Conservation (phyloP, 2,888 invertebrate genomes). For the Plagodis dolabraria region DNA sequence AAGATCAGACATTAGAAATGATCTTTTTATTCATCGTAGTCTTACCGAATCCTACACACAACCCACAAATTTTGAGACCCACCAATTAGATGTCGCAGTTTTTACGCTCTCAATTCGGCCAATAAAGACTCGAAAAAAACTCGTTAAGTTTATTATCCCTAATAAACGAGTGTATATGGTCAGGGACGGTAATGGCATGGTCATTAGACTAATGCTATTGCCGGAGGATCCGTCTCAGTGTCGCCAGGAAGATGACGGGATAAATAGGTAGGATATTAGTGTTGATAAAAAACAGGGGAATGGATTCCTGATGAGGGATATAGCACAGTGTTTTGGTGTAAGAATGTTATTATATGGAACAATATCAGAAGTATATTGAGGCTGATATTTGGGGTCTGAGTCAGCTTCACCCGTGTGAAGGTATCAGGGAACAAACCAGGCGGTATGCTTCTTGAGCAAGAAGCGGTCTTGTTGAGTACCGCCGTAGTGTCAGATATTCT, state of each 20-base stretch:
- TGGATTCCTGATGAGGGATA: not conserved
- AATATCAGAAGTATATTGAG: not conserved
- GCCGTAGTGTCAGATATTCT: no score
- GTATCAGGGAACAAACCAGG: no score
- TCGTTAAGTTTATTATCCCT: conserved; percentile 75
- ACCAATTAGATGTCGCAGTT: conserved; percentile 64
- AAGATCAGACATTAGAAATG: no score
- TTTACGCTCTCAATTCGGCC: conserved; percentile 55
- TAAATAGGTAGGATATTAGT: conserved; percentile 30
- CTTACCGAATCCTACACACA: conserved; percentile 36
- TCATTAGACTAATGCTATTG: conserved; percentile 56
- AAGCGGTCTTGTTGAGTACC: no score
- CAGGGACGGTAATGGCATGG: conserved; percentile 60
- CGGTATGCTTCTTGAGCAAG: no score
- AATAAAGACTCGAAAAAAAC: conserved; percentile 61
- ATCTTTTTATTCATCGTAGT: no score
- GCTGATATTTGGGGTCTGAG: not conserved
- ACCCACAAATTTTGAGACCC: conserved; percentile 44
- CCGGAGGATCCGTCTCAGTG: conserved; percentile 29
- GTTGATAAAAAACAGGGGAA: conserved; percentile 1
- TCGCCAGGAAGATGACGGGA: conserved; percentile 35
- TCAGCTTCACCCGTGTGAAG: no score
- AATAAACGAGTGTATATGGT: conserved; percentile 72
- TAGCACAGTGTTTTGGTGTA: conserved; percentile 6
- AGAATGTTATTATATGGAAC: not conserved